phyloP scores from a whole-genome alignment of 92 coral and sea anemone species.

The Montipora capitata region DNA sequence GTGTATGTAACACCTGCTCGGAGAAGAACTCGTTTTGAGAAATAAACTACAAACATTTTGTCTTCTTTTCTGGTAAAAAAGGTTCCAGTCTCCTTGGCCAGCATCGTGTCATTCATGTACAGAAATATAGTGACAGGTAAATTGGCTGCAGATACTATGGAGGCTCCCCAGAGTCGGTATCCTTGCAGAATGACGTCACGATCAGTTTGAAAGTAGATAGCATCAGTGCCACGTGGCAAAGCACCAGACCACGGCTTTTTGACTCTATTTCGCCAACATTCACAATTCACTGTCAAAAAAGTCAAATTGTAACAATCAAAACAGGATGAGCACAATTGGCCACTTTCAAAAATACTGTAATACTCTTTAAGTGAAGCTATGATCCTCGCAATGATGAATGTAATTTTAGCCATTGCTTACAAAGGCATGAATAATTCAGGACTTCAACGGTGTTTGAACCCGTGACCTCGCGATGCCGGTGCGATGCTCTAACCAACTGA shows the following conservation, averaged over 20 bases:
- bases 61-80: neutral
- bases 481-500: no score
- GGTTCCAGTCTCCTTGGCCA: neutral
- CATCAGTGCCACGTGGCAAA: neutral
- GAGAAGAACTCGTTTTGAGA: neutral
- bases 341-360: no score
- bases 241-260: no score
- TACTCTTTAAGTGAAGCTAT: no score
- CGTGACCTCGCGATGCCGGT: no score
- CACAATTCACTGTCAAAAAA: neutral
- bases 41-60: neutral
- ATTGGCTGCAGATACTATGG: neutral
- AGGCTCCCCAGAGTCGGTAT: slow-evolving; percentile 10
- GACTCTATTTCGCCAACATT: neutral
- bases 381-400: no score
- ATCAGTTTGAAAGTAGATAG: slow-evolving; percentile 5
- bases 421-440: no score
- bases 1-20: neutral
- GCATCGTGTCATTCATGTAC: neutral
- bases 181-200: slow-evolving; percentile 8
- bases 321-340: no score
- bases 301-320: no score
- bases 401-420: no score
- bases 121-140: neutral
- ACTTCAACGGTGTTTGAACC: no score